Evolutionary conservation across 2,113 vertebrate species (phyloP), one percentile per base, ranked within the genome.

Genomic region (Prolemur simus): DNA sequence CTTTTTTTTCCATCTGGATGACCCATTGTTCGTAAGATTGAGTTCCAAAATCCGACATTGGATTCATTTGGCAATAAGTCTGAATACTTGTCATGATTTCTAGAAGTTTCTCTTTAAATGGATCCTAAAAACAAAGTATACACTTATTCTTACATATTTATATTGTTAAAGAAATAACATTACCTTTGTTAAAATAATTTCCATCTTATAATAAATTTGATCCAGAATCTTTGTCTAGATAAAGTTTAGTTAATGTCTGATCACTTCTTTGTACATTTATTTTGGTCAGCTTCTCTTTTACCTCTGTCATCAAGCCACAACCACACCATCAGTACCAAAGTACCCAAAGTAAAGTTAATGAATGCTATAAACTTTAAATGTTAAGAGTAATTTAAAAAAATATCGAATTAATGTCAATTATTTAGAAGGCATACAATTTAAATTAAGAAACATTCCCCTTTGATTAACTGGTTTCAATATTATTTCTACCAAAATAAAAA

Each of bases 21-120:
- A 98, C 99, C 99, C 99, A 99, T 91, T 99, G 99, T 92, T 99
- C 99, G 81, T 99, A 99, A 8, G 97, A 98, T 96, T 99, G 99
- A 81, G 99, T 99, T 97, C 99, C 99, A 94, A 99, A 99, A 58
- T 99, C 99, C 92, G 98, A 98, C 74, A 96, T 98, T 69, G 99
- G 98, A 97, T 74, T 96, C 66, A 99, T 97, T 21, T 98, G 93
- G 37, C 99, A 99, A 87, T 99, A 99, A 1, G 56, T 64, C 49
- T 99, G 99, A 96, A 99, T 99, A 56, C 96, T 97, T 85, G 97
- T 98, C 99, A 99, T 99, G 95, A 99, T 99, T 82, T 98, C 98
- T 95, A 99, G 98, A 83, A 99, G 99, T 82, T 98, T 99, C 66
- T 99, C 98, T 97, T 99, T 99, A 98, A 99, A 99, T 20, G 99